These are phyloP conservation scores for Trissolcus brochymenae DNA, from an alignment of 2,888 invertebrate species.

Conservation along the genomic window DNA sequence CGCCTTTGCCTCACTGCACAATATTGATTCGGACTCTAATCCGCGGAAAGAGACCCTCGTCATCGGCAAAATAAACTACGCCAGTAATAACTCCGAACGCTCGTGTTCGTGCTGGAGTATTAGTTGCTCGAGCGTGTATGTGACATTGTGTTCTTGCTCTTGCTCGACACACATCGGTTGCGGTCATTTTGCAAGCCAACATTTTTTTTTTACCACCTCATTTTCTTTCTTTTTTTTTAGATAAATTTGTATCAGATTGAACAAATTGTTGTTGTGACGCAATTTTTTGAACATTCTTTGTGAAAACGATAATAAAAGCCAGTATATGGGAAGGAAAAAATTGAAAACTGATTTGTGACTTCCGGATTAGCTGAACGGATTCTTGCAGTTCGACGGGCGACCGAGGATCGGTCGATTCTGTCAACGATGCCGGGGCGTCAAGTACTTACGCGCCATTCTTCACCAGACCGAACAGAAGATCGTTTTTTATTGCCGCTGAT, in stretches of 20 bases:
- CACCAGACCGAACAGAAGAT: conserved; percentile 32
- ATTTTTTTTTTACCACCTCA: conserved; percentile 22
- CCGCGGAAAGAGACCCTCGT: conserved; percentile 70
- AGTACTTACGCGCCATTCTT: conserved; percentile 28
- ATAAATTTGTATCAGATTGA: too few species aligned
- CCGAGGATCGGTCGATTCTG: conserved; percentile 38
- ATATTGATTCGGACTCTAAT: conserved; percentile 76
- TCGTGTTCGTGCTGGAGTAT: conserved; percentile 23
- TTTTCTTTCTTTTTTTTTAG: too few species aligned
- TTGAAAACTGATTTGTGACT: too few species aligned
- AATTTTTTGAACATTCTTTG: too few species aligned
- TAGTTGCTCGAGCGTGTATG: conserved; percentile 6
- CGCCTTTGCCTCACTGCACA: conserved; percentile 72
- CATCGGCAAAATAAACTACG: conserved; percentile 73
- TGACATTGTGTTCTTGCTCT: conserved; percentile 19
- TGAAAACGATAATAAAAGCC: too few species aligned
- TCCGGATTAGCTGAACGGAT: not conserved
- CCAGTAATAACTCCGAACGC: conserved; percentile 68
- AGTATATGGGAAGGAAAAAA: not conserved
- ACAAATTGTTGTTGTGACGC: too few species aligned
- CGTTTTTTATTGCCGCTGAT: conserved; percentile 42
- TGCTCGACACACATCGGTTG: conserved; percentile 32
- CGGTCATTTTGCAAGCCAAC: conserved; percentile 19
- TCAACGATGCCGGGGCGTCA: conserved; percentile 15
- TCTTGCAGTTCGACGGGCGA: not conserved